Evolutionary conservation across 2,113 vertebrate genomes (phyloP), one percentile per base, ranked within the genome.

Genomic region (Pandion haliaetus): DNA sequence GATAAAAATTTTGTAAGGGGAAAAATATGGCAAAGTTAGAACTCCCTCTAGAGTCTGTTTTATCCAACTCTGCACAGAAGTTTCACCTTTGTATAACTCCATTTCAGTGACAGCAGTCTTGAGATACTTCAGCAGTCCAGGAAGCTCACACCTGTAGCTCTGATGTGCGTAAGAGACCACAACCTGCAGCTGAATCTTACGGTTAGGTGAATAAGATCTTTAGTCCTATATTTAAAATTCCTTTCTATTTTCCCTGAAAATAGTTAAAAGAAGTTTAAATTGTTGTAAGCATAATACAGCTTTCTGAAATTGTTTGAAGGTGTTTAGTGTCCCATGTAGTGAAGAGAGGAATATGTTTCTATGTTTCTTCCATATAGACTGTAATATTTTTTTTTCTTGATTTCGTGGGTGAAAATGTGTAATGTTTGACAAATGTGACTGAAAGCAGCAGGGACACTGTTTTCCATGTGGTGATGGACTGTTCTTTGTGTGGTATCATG

Each of bases 21-120:
- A 63, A 55, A 36, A 44, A 32, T 76, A 42, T 2, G 73, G 77
- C 69, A 88, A 92, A 93, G 90, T 92, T 92, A 95, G 95, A 86
- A 95, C 91, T 97, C 95, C 95, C 88, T 96, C 90, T 97, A 97
- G 92, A 93, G 92, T 93, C 92, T 86, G 74, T 32, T 78, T 55
- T 40, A 9, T 92, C 85, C 47, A 67, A 4, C 49, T 7, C 66
- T 58, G 42, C 42, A 17, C 6, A 7, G 25, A 8, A 31, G 18
- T 23, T 81, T 65, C 26, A 12, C 59, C 55, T 88, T 34, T 0
- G 0, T 34, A 44, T 10, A 62, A 28, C 55, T 55, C 57, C 12
- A 2, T 25, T 80, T 59, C n/a, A 28, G 71, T 14, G 31, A 26
- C n/a, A 49, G 25, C 44, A 12, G 23, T 3, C 31, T 8, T 1